Evolutionary conservation across 1,140 invertebrate genomes (phyloP).

Genomic region (Formica exsecta): DNA sequence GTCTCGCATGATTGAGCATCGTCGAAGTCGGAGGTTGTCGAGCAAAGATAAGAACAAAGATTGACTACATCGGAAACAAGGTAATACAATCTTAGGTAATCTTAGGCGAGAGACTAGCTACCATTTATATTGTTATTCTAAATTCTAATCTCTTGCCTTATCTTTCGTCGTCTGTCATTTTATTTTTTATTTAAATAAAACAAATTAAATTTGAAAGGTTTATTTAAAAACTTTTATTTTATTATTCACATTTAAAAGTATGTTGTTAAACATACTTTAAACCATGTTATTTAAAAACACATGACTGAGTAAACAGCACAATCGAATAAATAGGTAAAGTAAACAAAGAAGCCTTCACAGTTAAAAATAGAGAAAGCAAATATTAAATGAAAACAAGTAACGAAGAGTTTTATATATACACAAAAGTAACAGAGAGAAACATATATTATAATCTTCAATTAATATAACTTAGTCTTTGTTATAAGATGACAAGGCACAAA

Average conservation of each 20-base stretch:
- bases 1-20: conserved; percentile 10
- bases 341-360: not conserved
- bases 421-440: conserved; percentile 8
- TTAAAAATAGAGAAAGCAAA: conserved; percentile 34
- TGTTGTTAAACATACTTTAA: no score
- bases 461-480: conserved; percentile 3
- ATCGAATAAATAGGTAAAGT: not conserved
- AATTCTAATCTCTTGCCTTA: not conserved
- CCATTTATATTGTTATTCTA: not conserved
- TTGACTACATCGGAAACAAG: not conserved
- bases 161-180: not conserved
- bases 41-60: not conserved
- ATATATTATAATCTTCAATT: not conserved
- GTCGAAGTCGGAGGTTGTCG: not conserved
- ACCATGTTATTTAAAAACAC: no score
- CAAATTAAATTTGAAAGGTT: no score
- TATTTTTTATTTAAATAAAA: not conserved
- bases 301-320: not conserved
- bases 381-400: conserved; percentile 12
- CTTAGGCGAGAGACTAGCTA: not conserved
- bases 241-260: no score
- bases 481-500: conserved; percentile 2
- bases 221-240: no score
- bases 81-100: not conserved
- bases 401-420: not conserved